A percentile compares a stretch with the other conserved stretches of the same genome.
phyloP scores from a whole-genome alignment of 2,797 vertebrate species.

The Hydrocynus forskahlii region DNA sequence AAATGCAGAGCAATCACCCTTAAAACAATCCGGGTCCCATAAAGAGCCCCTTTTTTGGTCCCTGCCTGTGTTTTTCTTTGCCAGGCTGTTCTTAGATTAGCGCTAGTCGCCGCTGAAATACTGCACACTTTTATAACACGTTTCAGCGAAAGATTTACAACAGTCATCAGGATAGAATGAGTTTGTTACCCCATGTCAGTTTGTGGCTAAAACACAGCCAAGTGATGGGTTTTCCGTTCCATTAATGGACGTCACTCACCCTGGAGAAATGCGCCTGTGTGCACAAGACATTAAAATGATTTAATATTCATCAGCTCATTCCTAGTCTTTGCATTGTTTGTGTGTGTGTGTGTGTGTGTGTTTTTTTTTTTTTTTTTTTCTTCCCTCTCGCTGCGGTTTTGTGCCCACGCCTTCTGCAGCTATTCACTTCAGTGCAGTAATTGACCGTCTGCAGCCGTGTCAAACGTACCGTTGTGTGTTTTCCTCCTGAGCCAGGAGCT shows the following conservation, averaged over 20 bases:
- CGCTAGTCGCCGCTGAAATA: not conserved
- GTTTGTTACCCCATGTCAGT: conserved; percentile 22
- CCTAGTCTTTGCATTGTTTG: conserved; percentile 7
- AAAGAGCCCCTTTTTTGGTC: conserved; percentile 40
- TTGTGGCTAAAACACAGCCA: not conserved
- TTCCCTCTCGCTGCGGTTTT: not conserved
- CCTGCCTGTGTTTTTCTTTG: not conserved
- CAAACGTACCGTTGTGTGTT: conserved; percentile 44
- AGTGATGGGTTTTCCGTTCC: not conserved
- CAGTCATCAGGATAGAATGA: conserved; percentile 31
- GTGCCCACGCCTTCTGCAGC: conserved; percentile 14
- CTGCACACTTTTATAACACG: conserved; percentile 25
- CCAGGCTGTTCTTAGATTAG: conserved; percentile 22
- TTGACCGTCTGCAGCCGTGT: conserved; percentile 47
- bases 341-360: not conserved
- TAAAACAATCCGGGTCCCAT: conserved; percentile 62
- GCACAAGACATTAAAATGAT: conserved; percentile 26
- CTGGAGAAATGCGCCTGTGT: conserved; percentile 5
- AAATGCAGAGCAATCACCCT: conserved; percentile 66
- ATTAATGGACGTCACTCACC: conserved; percentile 40
- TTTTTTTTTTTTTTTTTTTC: not conserved
- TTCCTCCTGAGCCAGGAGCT: conserved; percentile 49
- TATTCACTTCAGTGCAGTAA: conserved; percentile 39
- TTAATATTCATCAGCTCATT: conserved; percentile 30
- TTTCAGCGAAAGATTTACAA: conserved; percentile 38